Evolutionary conservation across 2,888 invertebrate species (phyloP), one percentile per base, ranked within the genome.

Genomic region (Bellardia pandia): DNA sequence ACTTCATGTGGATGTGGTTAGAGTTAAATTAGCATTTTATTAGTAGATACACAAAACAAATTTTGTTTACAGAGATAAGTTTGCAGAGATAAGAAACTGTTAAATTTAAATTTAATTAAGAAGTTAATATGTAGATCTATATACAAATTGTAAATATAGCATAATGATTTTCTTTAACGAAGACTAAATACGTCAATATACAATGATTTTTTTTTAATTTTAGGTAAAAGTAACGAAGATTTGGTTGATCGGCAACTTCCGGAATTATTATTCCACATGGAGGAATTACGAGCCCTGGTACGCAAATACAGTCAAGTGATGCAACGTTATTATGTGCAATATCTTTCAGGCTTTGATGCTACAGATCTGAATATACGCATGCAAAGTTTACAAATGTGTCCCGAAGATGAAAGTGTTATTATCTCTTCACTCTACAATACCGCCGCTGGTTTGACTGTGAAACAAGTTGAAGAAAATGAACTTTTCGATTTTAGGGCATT

Each of bases 261-360:
- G 1, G 99, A 99, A 93, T 94, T 99, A 64, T 94, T 99, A 9
- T 99, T 99, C 92, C 99, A 99, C 92, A 99, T 99, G 96, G 99
- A 99, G 93, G 99, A 99, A 93, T 94, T 99, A 74, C 95, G 99
- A 91, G 98, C 97, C 37, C 94, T 99, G 77, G 98, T 99, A 5
- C 96, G 98, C 88, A 99, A 99, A 93, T 99, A 99, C 93, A 98
- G 97, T 90, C 98, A 98, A 94, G 98, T 99, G 9, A 97, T 99
- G 94, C 99, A 99, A 93, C 95, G 99, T 88, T 99, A 99, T 93
- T 99, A 99, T 94, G 97, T 99, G 40, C 99, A 99, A 94, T 99
- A 99, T 94, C 94, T 99, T 80, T 96, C 98, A 53, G 98, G 98
- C 13, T 99, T 97, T 94, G 99, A 99, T 94, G 98, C 99, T 23